Conservation (phyloP, 2,797 vertebrate species). For the Sebastes cheni region DNA sequence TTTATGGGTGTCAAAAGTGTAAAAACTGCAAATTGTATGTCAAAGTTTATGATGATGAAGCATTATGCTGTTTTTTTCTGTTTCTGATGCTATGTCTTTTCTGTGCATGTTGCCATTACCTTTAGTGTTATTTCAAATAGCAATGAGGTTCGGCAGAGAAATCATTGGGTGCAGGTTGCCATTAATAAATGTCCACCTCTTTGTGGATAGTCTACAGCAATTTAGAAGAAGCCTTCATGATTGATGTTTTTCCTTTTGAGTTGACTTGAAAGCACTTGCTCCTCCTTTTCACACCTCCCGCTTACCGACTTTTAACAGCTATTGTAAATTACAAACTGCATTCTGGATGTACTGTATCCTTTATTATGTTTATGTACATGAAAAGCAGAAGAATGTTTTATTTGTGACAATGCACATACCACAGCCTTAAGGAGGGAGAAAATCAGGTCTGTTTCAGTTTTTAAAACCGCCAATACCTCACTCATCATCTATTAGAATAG, state of each 20-base stretch:
- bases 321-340: not conserved
- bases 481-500: not conserved
- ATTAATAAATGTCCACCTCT: not conserved
- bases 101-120: slow-evolving; percentile 19
- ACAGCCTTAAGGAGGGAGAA: slow-evolving; percentile 39
- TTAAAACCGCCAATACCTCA: slow-evolving; percentile 28
- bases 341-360: slow-evolving; percentile 1
- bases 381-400: slow-evolving; percentile 31
- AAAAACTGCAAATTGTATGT: not conserved
- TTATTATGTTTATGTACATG: slow-evolving; percentile 9
- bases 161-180: not conserved
- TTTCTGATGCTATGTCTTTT: not conserved
- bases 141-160: not conserved
- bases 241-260: not conserved
- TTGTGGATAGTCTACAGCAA: not conserved
- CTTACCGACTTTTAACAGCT: not conserved
- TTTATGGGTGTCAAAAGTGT: not conserved
- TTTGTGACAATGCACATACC: not conserved
- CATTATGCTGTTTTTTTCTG: not conserved
- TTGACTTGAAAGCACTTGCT: not conserved
- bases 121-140: slow-evolving; percentile 2
- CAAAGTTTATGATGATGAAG: not conserved
- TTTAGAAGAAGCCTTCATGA: not conserved
- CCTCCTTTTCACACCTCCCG: not conserved
- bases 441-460: not conserved